These are phyloP conservation scores for Cottoperca gobio DNA, from an alignment of 2,797 vertebrate species.

Conservation along the genomic window DNA sequence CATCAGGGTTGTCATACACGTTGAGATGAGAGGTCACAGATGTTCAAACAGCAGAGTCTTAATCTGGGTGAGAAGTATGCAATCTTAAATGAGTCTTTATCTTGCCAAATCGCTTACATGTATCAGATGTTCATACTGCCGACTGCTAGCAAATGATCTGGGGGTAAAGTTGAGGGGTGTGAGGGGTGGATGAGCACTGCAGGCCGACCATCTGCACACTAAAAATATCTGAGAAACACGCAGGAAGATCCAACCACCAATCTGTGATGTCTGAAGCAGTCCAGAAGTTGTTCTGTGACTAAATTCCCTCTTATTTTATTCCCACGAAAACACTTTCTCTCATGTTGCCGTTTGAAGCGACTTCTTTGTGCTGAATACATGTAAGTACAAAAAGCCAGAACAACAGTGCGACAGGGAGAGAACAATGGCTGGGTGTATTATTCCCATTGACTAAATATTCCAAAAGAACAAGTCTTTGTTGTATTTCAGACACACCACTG, in stretches of 20 bases:
- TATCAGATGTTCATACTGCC: slow-evolving; percentile 41
- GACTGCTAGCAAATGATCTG: slow-evolving; percentile 31
- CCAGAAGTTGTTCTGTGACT: slow-evolving; percentile 15
- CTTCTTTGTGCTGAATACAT: background rate
- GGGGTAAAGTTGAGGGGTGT: slow-evolving; percentile 25
- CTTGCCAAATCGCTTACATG: slow-evolving; percentile 18
- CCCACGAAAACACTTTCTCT: background rate
- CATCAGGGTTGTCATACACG: background rate
- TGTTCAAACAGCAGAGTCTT: background rate
- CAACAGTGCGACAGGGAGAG: background rate
- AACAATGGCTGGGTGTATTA: slow-evolving; percentile 19
- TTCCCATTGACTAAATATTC: slow-evolving; percentile 9
- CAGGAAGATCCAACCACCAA: slow-evolving; percentile 19
- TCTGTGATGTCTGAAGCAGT: slow-evolving; percentile 11
- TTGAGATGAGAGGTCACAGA: background rate
- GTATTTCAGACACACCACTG: slow-evolving; percentile 23
- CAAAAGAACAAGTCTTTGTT: slow-evolving; percentile 7
- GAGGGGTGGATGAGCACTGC: slow-evolving; percentile 56
- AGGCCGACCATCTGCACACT: slow-evolving; percentile 69
- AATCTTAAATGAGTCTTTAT: slow-evolving; percentile 7
- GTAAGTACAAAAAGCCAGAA: slow-evolving; percentile 1
- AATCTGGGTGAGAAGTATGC: slow-evolving; percentile 6
- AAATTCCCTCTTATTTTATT: slow-evolving; percentile 3
- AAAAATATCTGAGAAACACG: slow-evolving; percentile 59
- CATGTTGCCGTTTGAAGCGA: background rate